Percentiles rank a stretch among this genome's conserved stretches.
Evolutionary conservation across 53 echinoderm and acorn worm species (phyloP).

Genomic region (Actinopyga echinites): DNA sequence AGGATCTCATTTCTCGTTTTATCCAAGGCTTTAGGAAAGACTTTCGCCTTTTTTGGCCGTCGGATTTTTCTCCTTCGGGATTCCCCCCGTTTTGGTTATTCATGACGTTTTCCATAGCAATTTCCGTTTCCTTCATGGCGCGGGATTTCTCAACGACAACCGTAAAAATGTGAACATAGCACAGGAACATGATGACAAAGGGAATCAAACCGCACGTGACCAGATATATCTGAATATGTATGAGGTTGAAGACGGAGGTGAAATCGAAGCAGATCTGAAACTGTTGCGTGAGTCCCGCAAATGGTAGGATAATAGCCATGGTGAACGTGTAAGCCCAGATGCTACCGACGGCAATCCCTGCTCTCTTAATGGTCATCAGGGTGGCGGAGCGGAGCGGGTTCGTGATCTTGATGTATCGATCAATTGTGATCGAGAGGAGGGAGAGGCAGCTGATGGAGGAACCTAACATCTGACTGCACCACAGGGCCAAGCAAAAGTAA

Average conservation of each 20-base stretch:
- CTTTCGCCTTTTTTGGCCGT: constrained; percentile 13
- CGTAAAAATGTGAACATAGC: constrained; percentile 45
- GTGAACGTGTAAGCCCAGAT: constrained; percentile 57
- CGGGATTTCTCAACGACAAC: constrained; percentile 53
- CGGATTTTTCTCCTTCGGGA: not conserved
- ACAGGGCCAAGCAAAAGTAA: constrained; percentile 49
- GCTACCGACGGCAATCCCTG: not conserved
- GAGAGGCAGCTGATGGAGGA: constrained; percentile 59
- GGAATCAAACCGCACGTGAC: constrained; percentile 59
- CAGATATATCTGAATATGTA: constrained; percentile 59
- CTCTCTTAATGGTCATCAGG: constrained; percentile 22
- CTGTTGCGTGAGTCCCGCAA: constrained; percentile 43
- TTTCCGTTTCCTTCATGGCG: not conserved
- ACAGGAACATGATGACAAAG: constrained; percentile 55
- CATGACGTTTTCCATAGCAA: constrained; percentile 16
- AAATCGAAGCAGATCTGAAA: constrained; percentile 62
- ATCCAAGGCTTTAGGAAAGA: constrained; percentile 32
- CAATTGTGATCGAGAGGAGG: constrained; percentile 52
- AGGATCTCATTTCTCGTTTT: constrained; percentile 48
- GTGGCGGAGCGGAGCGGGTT: constrained; percentile 43
- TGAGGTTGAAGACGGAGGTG: constrained; percentile 57
- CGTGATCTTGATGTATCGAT: constrained; percentile 62
- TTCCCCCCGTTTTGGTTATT: not conserved
- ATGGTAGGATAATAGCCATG: constrained; percentile 46
- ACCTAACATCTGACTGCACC: constrained; percentile 57